A percentile compares a stretch with the other conserved stretches of the same genome.
Evolutionary conservation across 2,797 vertebrate genomes (phyloP).

Genomic region (Microctenopoma lineatum): DNA sequence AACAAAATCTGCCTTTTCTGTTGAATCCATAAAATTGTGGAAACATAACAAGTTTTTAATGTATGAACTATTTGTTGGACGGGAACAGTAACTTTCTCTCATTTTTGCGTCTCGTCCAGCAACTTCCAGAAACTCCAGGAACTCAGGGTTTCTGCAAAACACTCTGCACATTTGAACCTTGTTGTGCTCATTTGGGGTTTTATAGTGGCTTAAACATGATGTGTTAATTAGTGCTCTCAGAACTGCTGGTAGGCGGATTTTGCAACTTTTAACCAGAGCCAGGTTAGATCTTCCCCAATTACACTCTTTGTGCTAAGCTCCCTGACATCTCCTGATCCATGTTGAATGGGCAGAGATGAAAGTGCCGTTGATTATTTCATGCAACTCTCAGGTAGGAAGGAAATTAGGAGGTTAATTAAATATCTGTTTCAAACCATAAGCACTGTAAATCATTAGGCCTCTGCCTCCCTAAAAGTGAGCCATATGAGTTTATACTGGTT

Average conservation of each 20-base stretch:
- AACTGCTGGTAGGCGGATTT: too few species aligned
- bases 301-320: neutral
- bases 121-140: neutral
- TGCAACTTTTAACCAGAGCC: too few species aligned
- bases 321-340: neutral
- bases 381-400: neutral
- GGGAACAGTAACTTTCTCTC: neutral
- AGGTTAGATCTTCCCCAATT: neutral
- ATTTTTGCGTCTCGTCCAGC: too few species aligned
- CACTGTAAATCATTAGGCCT: neutral
- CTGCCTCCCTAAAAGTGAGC: neutral
- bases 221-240: too few species aligned
- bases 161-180: too few species aligned
- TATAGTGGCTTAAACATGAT: too few species aligned
- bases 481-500: neutral
- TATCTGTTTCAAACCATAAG: neutral
- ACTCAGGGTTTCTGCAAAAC: neutral
- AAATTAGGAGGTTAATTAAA: neutral
- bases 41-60: too few species aligned
- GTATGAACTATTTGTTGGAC: neutral
- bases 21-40: neutral
- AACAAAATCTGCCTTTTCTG: neutral
- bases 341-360: neutral
- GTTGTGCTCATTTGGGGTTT: too few species aligned
- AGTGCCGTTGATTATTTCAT: neutral